These are phyloP conservation scores for Rhabdornis inornatus DNA, from an alignment of 2,113 vertebrate species.

Conservation along the genomic window DNA sequence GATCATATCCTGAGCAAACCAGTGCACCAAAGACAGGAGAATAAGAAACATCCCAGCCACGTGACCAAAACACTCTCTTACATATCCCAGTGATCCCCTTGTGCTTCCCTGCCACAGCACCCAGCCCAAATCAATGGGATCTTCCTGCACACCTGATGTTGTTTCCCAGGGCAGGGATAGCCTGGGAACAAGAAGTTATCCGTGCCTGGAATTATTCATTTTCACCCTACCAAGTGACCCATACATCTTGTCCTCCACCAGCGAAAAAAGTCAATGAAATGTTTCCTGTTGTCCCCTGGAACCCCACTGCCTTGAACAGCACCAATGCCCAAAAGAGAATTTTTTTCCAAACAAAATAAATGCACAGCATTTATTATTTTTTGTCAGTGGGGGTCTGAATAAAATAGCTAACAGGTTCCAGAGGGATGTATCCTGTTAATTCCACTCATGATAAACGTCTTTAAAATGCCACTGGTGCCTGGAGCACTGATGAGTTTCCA, in stretches of 20 bases:
- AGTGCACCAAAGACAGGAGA: not conserved
- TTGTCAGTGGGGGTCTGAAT: conserved; percentile 27
- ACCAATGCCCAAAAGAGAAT: conserved; percentile 52
- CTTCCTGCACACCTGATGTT: not conserved
- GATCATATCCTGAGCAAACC: not conserved
- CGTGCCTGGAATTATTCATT: not conserved
- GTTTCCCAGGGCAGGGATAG: not conserved
- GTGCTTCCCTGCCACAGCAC: not conserved
- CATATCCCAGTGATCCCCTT: fast-evolving
- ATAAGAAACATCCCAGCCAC: not conserved
- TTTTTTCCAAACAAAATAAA: conserved; percentile 41
- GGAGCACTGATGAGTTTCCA: conserved; percentile 47
- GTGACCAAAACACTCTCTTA: fast-evolving
- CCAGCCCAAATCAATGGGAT: not conserved
- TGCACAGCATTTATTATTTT: not conserved
- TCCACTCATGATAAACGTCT: conserved; percentile 62
- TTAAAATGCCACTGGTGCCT: conserved; percentile 58
- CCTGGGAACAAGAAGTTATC: not conserved
- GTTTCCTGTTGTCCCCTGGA: not conserved
- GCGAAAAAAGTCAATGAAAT: not conserved
- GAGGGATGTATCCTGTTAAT: conserved; percentile 66
- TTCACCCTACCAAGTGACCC: not conserved
- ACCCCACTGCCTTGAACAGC: not conserved
- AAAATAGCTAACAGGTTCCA: conserved; percentile 70
- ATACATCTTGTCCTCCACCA: not conserved